Conservation (phyloP, 1,140 invertebrate genomes). For the Chironomus striatipennis region DNA sequence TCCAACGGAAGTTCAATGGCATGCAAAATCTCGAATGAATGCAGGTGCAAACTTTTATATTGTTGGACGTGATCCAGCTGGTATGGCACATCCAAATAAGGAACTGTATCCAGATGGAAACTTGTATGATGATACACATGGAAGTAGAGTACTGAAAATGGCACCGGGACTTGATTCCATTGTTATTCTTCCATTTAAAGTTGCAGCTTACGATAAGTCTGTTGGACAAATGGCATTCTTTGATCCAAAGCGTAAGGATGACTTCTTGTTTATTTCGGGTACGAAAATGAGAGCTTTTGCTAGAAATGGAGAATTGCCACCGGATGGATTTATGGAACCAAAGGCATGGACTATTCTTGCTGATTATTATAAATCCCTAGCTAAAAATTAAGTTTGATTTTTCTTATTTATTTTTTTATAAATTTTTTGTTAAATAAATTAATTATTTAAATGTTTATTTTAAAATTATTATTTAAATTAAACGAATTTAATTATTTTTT, state of each 20-base stretch:
- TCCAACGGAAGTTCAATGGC: slow-evolving; percentile 99
- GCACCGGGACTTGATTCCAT: slow-evolving; percentile 83
- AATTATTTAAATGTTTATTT: too few species aligned
- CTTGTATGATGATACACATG: slow-evolving; percentile 90
- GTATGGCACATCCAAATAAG: slow-evolving; percentile 85
- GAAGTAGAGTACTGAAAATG: slow-evolving; percentile 82
- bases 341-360: slow-evolving; percentile 87
- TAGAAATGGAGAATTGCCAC: slow-evolving; percentile 71
- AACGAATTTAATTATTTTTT: too few species aligned
- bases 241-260: slow-evolving; percentile 74
- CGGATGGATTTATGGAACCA: slow-evolving; percentile 94
- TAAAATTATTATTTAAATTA: too few species aligned
- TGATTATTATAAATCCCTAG: slow-evolving; percentile 70
- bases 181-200: slow-evolving; percentile 95
- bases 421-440: too few species aligned
- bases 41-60: slow-evolving; percentile 98
- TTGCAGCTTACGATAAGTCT: slow-evolving; percentile 91
- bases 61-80: slow-evolving; percentile 96
- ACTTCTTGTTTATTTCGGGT: slow-evolving; percentile 98
- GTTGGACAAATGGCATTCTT: slow-evolving; percentile 87
- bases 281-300: slow-evolving; percentile 92
- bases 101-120: slow-evolving; percentile 61
- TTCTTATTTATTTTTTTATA: too few species aligned
- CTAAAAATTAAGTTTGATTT: slow-evolving; percentile 16
- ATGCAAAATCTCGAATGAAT: slow-evolving; percentile 89